These are phyloP conservation scores for Centropus unirufus DNA, from an alignment of 2,113 vertebrate genomes.

Conservation along the genomic window DNA sequence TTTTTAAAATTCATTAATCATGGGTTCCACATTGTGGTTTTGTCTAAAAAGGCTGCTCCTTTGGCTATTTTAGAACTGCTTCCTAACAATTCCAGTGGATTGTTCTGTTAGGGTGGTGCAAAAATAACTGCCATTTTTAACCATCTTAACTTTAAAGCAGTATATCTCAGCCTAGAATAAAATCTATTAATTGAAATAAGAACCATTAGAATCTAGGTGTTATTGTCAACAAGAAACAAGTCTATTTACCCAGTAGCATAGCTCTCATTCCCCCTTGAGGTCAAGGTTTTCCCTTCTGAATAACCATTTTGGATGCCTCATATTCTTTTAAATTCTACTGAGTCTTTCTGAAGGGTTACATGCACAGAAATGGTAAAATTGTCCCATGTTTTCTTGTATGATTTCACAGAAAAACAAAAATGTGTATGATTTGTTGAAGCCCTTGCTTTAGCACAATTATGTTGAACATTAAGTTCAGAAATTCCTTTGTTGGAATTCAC, in stretches of 20 bases:
- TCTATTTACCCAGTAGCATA: no score
- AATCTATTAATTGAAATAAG: no score
- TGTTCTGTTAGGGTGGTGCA: background rate
- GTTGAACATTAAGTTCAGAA: background rate
- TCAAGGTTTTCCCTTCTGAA: background rate
- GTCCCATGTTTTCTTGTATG: background rate
- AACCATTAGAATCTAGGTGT: no score
- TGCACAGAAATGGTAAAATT: background rate
- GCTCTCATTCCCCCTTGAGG: background rate
- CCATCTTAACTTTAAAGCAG: no score
- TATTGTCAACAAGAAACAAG: no score
- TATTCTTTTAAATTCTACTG: background rate
- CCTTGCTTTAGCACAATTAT: background rate
- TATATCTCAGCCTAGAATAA: no score
- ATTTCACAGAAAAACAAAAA: background rate
- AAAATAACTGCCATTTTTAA: no score
- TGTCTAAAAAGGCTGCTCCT: background rate
- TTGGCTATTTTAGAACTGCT: background rate
- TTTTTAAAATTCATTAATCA: background rate
- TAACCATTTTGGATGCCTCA: background rate
- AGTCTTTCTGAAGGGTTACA: background rate
- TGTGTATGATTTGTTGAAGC: background rate
- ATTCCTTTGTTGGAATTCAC: background rate
- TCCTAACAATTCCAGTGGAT: background rate
- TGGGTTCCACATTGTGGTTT: background rate